Evolutionary conservation across 2,888 invertebrate genomes (phyloP), one percentile per base, ranked within the genome.

Genomic region (Nomada lathburiana): DNA sequence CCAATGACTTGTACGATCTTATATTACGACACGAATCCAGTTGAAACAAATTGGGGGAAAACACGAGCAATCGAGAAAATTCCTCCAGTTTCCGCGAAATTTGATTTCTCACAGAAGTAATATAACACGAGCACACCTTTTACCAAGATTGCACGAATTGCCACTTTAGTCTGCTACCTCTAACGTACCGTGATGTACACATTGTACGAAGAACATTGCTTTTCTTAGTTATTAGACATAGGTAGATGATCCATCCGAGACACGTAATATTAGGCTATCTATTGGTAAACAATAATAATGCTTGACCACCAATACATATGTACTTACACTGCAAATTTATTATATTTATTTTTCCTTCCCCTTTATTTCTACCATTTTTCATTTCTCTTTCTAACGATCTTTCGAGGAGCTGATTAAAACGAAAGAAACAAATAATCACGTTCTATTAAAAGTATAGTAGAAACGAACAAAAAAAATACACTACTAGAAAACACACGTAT

Each of bases 161-260:
- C 92, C 92, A 92, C 89, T 92, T 92, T 92, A 92, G 92, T 92
- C 92, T 92, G 92, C 92, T 91, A 89, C 90, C 88, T 80, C 47
- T 69, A 82, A 71, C 73, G 50, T 75, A 76, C 68, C 50, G 70
- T 47, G 65, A 86, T 70, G n/a, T 59, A 78, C 52, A 80, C 52
- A 80, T 16, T 26, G 71, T 57, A 77, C 71, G n/a, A 18, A 86
- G 62, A 71, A 70, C 59, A 52, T 67, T 29, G 67, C 59, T 70
- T 80, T 52, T 44, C 36, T 36, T 57, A 73, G 64, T n/a, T 53
- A 16, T 16, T 70, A 64, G 59, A 62, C 65, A 44, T 42, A 53
- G 67, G 36, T 62, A 20, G 47, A 68, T 53, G 29, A 60, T 20
- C 26, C 26, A 52, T n/a, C 13, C 65, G 36, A 20, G 50, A 67